Conservation (phyloP, 2,888 invertebrate genomes). For the Philonicus albiceps region DNA sequence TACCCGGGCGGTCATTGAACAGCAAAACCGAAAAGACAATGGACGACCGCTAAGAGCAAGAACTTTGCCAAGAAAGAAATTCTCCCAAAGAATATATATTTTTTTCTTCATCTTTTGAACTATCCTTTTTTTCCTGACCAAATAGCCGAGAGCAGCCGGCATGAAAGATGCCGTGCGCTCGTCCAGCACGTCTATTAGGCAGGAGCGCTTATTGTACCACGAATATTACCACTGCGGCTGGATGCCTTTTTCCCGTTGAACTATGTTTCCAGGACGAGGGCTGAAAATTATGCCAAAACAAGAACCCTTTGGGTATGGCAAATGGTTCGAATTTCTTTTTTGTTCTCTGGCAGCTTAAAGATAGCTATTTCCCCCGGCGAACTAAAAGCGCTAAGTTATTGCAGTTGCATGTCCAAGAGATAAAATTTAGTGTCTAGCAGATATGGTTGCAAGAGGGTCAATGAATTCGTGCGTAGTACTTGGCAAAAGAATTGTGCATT, state of each 20-base stretch:
- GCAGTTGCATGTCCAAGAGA: background rate
- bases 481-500: background rate
- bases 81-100: background rate
- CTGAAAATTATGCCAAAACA: background rate
- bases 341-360: background rate
- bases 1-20: conserved; percentile 8
- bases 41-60: background rate
- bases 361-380: background rate
- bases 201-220: background rate
- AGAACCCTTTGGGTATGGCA: background rate
- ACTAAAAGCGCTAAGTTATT: background rate
- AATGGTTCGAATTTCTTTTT: background rate
- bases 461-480: background rate
- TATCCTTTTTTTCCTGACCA: background rate
- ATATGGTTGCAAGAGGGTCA: background rate
- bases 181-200: background rate
- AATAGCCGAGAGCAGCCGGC: background rate
- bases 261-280: background rate
- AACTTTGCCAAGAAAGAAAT: background rate
- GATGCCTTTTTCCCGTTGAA: background rate
- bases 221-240: background rate
- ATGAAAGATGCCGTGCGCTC: background rate
- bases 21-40: background rate
- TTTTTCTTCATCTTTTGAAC: background rate
- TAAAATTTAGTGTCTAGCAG: background rate